A percentile compares a stretch with the other conserved stretches of the same genome.
Conservation (phyloP, 2,797 vertebrate genomes). For the Alfaro cultratus region DNA sequence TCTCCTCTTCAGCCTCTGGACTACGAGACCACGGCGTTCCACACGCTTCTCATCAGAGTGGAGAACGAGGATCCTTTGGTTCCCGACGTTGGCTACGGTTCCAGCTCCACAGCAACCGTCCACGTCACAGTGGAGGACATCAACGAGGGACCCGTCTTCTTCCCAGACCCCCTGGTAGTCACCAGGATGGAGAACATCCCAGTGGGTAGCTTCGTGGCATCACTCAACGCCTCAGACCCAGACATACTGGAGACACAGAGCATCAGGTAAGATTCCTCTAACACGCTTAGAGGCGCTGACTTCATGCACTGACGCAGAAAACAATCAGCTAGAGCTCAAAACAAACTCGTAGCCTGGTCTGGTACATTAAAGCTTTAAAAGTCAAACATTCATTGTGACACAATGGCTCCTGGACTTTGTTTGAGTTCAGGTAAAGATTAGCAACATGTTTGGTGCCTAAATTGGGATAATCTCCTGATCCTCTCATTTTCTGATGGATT, state of each 20-base stretch:
- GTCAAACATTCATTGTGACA: background rate
- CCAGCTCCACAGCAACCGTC: slow-evolving; percentile 93
- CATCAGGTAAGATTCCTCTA: slow-evolving; percentile 85
- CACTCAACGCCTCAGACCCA: slow-evolving; percentile 91
- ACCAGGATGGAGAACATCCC: slow-evolving; percentile 89
- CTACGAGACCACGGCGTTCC: slow-evolving; percentile 88
- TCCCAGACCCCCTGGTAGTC: slow-evolving; percentile 90
- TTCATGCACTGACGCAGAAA: background rate
- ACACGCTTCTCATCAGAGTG: slow-evolving; percentile 92
- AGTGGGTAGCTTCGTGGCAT: slow-evolving; percentile 88
- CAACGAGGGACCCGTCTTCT: slow-evolving; percentile 94
- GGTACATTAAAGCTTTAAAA: background rate
- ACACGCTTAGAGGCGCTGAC: too few relatives aligned
- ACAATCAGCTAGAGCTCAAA: background rate
- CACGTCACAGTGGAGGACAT: slow-evolving; percentile 90
- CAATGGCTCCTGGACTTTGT: background rate
- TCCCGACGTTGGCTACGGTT: slow-evolving; percentile 87
- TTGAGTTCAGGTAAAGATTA: background rate
- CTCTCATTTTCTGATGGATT: background rate
- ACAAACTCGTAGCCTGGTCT: too few relatives aligned
- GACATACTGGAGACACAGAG: slow-evolving; percentile 91
- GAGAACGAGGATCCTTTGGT: slow-evolving; percentile 94
- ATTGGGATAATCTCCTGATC: background rate
- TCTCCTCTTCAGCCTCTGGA: slow-evolving; percentile 86
- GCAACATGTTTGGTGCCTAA: background rate